Percentiles rank a stretch among this genome's conserved stretches.
phyloP scores from a whole-genome alignment of 2,888 invertebrate genomes.

The Perdita meconis region DNA sequence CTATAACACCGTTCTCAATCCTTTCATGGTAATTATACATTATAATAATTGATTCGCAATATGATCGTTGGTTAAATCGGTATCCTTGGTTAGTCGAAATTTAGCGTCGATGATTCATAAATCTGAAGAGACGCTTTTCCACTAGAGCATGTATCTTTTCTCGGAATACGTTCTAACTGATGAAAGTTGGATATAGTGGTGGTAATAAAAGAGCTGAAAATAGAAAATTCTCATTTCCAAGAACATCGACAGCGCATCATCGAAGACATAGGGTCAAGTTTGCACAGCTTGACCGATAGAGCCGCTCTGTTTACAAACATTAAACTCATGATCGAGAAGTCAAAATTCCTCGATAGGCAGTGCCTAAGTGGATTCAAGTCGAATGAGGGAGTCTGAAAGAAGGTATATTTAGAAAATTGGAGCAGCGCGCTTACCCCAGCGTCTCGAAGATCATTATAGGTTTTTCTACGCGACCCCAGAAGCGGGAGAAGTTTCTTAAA shows the following conservation, averaged over 20 bases:
- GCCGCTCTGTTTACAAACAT: conserved; percentile 80
- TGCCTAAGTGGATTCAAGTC: conserved; percentile 68
- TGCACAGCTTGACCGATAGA: conserved; percentile 60
- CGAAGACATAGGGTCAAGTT: conserved; percentile 42
- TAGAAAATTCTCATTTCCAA: neutral
- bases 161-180: neutral
- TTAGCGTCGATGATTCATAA: neutral
- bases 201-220: too few species aligned
- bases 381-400: conserved; percentile 69
- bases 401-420: conserved; percentile 82
- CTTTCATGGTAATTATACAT: too few species aligned
- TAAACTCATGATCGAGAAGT: conserved; percentile 80
- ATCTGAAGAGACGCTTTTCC: neutral
- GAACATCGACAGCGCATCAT: conserved; percentile 22
- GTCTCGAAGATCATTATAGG: conserved; percentile 60
- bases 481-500: conserved; percentile 15
- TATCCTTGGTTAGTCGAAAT: too few species aligned
- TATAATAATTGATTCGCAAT: too few species aligned
- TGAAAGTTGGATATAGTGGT: neutral
- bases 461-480: conserved; percentile 58
- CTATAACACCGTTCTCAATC: too few species aligned
- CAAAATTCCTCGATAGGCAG: conserved; percentile 78
- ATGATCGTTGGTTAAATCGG: neutral
- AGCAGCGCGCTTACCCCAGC: conserved; percentile 71
- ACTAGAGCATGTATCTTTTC: neutral